Evolutionary conservation across 2,888 invertebrate genomes (phyloP).

Genomic region (Mythimna loreyi): DNA sequence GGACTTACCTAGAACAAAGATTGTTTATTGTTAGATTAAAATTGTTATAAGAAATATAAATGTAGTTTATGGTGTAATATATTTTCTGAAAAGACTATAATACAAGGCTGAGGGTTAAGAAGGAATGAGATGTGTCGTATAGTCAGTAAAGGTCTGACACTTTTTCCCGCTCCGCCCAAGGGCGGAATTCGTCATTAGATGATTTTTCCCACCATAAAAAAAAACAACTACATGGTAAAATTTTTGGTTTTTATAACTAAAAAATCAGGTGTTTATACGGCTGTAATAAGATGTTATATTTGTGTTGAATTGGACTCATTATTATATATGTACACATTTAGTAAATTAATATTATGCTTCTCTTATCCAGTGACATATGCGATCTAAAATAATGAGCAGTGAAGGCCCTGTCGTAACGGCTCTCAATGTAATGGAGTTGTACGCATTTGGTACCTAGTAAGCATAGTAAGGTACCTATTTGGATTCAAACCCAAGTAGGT

Average conservation of each 20-base stretch:
- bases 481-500: no score
- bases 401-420: background rate
- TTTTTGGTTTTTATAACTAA: background rate
- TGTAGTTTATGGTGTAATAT: background rate
- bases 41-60: slow-evolving; percentile 5
- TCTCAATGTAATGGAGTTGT: no score
- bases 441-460: no score
- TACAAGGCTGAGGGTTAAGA: no score
- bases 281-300: background rate
- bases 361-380: background rate
- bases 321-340: background rate
- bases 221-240: no score
- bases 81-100: slow-evolving; percentile 4
- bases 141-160: no score
- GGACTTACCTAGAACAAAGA: slow-evolving; percentile 74
- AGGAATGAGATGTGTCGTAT: no score
- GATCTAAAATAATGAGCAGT: background rate
- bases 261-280: background rate
- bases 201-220: no score
- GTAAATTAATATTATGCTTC: background rate
- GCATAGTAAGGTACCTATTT: no score
- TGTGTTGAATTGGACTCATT: background rate
- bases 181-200: no score
- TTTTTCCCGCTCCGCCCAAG: no score
- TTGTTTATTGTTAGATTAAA: slow-evolving; percentile 46